Percentiles rank a stretch among this genome's conserved stretches.
These are phyloP conservation scores for Australoheros scitulus DNA, from an alignment of 2,113 vertebrate species.

Conservation along the genomic window DNA sequence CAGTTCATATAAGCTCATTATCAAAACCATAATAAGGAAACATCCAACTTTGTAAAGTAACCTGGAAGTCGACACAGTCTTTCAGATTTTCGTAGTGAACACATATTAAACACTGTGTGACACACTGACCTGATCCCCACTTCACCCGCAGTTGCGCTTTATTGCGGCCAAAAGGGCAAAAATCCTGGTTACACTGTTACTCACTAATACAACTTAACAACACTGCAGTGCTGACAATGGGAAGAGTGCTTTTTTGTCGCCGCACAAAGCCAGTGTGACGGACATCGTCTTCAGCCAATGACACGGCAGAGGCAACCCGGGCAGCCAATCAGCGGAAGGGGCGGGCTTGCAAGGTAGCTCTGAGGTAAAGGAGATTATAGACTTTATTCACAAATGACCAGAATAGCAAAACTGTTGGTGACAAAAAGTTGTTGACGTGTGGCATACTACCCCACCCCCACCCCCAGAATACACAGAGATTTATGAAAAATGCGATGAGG, in stretches of 20 bases:
- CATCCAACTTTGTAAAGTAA: neutral
- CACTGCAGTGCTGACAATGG: constrained; percentile 38
- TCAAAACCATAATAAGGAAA: neutral
- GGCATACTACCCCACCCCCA: too few species aligned
- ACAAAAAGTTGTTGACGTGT: neutral
- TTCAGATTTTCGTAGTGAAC: neutral
- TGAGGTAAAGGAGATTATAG: constrained; percentile 68
- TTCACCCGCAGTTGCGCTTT: neutral
- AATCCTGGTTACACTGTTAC: neutral
- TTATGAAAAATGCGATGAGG: neutral
- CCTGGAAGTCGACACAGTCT: neutral
- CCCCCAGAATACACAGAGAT: neutral
- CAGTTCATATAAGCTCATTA: neutral
- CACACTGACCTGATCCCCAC: neutral
- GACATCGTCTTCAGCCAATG: constrained; percentile 58
- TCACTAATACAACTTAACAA: neutral
- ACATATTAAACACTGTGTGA: constrained; percentile 17
- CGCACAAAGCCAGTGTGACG: constrained; percentile 30
- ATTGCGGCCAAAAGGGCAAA: constrained; percentile 8
- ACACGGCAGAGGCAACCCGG: neutral
- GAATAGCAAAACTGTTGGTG: neutral
- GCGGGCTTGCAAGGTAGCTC: neutral
- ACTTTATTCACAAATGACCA: neutral
- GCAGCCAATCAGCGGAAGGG: constrained; percentile 47
- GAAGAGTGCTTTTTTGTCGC: constrained; percentile 12